A percentile compares a stretch with the other conserved stretches of the same genome.
Conservation (phyloP, 2,797 vertebrate species). For the Eutrigla gurnardus region DNA sequence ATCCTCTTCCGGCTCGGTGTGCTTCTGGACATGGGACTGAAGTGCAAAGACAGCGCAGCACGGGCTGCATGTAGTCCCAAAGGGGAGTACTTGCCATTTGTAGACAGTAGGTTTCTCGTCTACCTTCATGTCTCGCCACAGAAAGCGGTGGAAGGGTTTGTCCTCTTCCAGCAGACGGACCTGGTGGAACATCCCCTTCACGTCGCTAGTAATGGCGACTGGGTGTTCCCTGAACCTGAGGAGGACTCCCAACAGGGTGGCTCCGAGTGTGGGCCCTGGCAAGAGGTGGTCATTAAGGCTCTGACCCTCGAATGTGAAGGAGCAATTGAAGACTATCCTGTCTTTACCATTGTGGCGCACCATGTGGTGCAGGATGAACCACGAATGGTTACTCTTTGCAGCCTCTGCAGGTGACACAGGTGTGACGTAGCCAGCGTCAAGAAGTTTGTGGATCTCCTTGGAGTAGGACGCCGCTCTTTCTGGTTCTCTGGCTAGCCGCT, state of each 20-base stretch:
- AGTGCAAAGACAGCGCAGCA: slow-evolving; percentile 7
- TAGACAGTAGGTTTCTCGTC: not conserved
- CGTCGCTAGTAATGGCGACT: slow-evolving; percentile 19
- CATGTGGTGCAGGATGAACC: too few species aligned
- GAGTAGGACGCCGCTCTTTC: not conserved
- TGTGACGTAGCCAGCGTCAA: slow-evolving; percentile 21
- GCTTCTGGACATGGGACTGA: not conserved
- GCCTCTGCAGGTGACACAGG: not conserved
- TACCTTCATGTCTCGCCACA: not conserved
- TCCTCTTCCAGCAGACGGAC: slow-evolving; percentile 10
- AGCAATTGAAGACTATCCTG: too few species aligned
- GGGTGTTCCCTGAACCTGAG: slow-evolving; percentile 22
- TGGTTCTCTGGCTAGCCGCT: slow-evolving; percentile 3
- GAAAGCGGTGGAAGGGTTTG: not conserved
- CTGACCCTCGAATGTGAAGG: not conserved
- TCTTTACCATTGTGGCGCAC: too few species aligned
- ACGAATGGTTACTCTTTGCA: not conserved
- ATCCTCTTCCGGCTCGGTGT: not conserved
- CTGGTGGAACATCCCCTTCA: slow-evolving; percentile 34
- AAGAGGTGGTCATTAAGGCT: slow-evolving; percentile 15
- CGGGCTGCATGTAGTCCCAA: not conserved
- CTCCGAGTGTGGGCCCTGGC: slow-evolving; percentile 3
- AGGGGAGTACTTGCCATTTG: slow-evolving; percentile 1
- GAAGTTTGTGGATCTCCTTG: slow-evolving; percentile 27
- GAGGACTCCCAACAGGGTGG: slow-evolving; percentile 18